phyloP scores from a whole-genome alignment of 2,113 vertebrate genomes.

The Scytalopus superciliaris region DNA sequence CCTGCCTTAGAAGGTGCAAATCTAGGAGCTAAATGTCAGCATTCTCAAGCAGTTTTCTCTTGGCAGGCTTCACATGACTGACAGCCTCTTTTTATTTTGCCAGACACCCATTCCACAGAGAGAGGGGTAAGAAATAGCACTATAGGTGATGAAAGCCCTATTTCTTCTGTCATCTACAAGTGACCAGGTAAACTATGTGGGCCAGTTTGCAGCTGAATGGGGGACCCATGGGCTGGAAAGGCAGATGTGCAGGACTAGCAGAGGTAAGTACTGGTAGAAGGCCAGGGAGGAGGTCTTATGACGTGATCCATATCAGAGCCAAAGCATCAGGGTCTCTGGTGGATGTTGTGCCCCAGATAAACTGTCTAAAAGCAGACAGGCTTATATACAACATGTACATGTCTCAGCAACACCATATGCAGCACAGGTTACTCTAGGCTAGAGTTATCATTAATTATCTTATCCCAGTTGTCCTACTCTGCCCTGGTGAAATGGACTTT shows the following conservation, averaged over 20 bases:
- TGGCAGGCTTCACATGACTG: background rate
- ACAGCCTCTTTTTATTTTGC: background rate
- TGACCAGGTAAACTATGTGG: background rate
- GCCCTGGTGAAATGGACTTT: background rate
- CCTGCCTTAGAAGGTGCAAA: background rate
- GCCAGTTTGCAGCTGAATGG: background rate
- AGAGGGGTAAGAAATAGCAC: background rate
- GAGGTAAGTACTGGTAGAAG: background rate
- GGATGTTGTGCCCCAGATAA: background rate
- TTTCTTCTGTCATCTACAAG: background rate
- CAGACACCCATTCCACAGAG: background rate
- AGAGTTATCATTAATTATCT: background rate
- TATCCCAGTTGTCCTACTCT: background rate
- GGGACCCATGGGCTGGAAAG: background rate
- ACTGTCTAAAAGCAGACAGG: background rate
- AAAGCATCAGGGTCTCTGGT: background rate
- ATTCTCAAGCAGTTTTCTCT: background rate
- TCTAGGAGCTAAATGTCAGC: background rate
- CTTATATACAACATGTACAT: background rate
- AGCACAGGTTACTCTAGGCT: background rate
- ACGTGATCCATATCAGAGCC: background rate
- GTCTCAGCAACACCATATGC: background rate
- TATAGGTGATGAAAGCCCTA: background rate
- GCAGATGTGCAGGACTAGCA: background rate
- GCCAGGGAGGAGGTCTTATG: background rate